Evolutionary conservation across 2,797 vertebrate genomes (phyloP).

Genomic region (Myotis myotis): DNA sequence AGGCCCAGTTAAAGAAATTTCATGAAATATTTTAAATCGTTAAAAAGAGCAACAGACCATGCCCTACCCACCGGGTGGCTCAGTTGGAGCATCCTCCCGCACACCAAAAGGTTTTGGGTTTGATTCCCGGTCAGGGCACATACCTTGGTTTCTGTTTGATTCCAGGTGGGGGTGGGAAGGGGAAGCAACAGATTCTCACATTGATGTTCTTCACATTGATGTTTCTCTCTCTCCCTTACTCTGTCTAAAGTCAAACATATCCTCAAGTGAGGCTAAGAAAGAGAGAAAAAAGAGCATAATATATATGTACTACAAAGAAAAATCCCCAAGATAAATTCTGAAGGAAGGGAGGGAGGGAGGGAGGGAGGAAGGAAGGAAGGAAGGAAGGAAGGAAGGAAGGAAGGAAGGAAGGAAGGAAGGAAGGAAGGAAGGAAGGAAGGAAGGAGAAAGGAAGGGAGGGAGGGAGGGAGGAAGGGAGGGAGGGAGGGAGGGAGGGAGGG

Average conservation of each 20-base stretch:
- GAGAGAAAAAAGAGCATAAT: not conserved
- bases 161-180: not conserved
- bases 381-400: no score
- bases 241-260: not conserved
- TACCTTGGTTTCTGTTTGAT: not conserved
- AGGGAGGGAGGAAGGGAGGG: no score
- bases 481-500: no score
- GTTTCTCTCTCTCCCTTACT: not conserved
- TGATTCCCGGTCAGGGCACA: not conserved
- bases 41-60: not conserved
- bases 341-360: not conserved
- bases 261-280: no score
- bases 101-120: not conserved
- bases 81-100: not conserved
- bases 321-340: slow-evolving; percentile 29
- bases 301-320: not conserved
- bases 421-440: not conserved
- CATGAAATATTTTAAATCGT: not conserved
- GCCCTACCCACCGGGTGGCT: not conserved
- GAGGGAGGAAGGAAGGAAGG: no score
- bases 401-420: no score
- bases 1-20: not conserved
- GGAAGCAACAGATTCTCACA: not conserved
- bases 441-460: no score
- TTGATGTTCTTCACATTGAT: not conserved